Evolutionary conservation across 30 jellyfish, hydroid and myxozoan species (phyloP), one percentile per base, ranked within the genome.

Genomic region (Hydractinia echinata): DNA sequence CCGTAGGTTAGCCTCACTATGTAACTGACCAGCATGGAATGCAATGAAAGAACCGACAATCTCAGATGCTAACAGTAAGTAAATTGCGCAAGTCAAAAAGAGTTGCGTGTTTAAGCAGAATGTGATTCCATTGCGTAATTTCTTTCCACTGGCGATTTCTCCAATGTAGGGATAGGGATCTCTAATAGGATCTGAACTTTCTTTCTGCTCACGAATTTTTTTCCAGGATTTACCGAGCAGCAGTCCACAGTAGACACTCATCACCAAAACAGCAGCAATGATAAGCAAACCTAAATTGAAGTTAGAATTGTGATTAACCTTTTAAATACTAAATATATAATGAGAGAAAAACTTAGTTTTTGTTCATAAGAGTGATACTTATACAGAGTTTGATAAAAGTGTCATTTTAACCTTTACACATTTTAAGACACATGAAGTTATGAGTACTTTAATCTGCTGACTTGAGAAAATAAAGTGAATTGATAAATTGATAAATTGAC

Each of bases 161-260:
- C 87, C 89, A 0, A 82, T 82, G 76, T 69, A 69, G 4, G 89
- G 89, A 72, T 82, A 82, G 6, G 89, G 89, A 53, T 82, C 89
- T 8, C 89, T 76, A 56, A 82, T 70, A 10, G 89, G 89, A 10
- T 82, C 89, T 3, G n/a, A 16, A 15, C 50, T 62, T 16, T 21
- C 50, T 5, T 78, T 55, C 76, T 49, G 87, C 13, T 16, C 53
- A 4, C 72, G 60, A 14, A 68, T 78, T 58, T 64, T 55, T 56
- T 69, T 73, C 89, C 89, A 82, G 8, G 87, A 68, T 18, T 82
- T 10, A 5, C 89, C 89, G 52, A 82, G 89, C 78, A 82, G 53
- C 14, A 82, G 77, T 54, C 89, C 89, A 51, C 81, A 52, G 89
- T 82, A 82, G 10, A 73, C 77, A 30, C 77, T 51, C 58, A 72